Evolutionary conservation across 2,113 vertebrate genomes (phyloP).

Genomic region (Scytalopus superciliaris): DNA sequence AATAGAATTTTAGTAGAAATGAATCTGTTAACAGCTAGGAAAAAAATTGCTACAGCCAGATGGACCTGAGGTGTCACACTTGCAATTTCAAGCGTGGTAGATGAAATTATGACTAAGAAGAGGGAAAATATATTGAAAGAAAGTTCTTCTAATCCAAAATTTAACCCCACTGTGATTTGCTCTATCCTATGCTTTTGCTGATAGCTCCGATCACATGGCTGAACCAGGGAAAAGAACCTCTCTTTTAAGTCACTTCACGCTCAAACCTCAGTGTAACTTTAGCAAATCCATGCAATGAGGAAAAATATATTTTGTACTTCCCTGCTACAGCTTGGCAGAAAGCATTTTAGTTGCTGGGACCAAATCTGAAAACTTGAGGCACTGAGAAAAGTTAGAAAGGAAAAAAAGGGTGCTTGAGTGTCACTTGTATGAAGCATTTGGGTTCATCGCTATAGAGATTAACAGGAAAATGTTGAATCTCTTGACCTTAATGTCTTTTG

Average conservation of each 20-base stretch:
- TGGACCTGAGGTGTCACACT: slow-evolving; percentile 21
- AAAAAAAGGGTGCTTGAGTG: background rate
- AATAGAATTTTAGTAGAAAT: slow-evolving; percentile 75
- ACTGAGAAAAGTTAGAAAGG: background rate
- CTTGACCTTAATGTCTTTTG: background rate
- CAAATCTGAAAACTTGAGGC: background rate
- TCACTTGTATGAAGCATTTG: background rate
- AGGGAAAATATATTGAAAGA: background rate
- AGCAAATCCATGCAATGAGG: slow-evolving; percentile 7
- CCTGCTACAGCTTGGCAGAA: background rate
- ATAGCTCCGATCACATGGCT: background rate
- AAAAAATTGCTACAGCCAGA: slow-evolving; percentile 30
- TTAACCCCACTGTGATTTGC: background rate
- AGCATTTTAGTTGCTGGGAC: background rate
- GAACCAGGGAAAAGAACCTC: background rate
- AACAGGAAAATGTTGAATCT: background rate
- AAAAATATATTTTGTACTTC: background rate
- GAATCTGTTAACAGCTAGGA: slow-evolving; percentile 50
- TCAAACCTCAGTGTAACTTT: background rate
- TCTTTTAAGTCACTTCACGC: background rate
- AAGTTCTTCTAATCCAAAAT: slow-evolving; percentile 27
- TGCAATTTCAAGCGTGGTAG: slow-evolving; percentile 53
- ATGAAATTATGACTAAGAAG: slow-evolving; percentile 40
- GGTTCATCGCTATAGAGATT: background rate
- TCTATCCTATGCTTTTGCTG: background rate